A percentile compares a stretch with the other conserved stretches of the same genome.
These are phyloP conservation scores for Protonemura montana DNA, from an alignment of 2,888 invertebrate species.

Conservation along the genomic window DNA sequence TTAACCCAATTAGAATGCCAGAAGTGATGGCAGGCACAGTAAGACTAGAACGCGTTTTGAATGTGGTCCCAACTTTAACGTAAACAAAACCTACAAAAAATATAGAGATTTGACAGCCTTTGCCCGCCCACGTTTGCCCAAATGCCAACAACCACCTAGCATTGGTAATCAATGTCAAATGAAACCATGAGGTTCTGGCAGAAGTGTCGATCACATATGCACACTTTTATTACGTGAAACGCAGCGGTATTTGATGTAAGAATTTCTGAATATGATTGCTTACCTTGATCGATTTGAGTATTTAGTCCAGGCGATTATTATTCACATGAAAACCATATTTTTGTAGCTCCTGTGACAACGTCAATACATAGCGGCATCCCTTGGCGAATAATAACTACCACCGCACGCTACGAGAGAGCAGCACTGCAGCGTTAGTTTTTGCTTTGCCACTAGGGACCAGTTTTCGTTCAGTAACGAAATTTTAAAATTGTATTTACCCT, in stretches of 20 bases:
- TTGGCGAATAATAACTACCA: background rate
- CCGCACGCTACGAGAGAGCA: background rate
- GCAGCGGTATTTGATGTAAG: background rate
- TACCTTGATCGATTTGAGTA: background rate
- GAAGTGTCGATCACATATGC: background rate
- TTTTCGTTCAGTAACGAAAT: too few relatives aligned
- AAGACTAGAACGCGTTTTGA: background rate
- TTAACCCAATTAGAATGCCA: background rate
- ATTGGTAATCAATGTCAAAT: background rate
- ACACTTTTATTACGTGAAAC: background rate
- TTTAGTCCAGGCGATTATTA: background rate
- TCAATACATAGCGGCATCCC: slow-evolving; percentile 1
- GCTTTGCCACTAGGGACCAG: too few relatives aligned
- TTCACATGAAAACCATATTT: background rate
- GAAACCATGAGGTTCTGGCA: background rate
- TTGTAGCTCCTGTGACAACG: background rate
- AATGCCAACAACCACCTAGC: slow-evolving; percentile 12
- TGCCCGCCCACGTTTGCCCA: background rate
- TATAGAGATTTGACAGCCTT: background rate
- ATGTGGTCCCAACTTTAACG: background rate
- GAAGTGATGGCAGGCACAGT: background rate
- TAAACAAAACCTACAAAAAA: background rate
- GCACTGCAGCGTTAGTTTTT: background rate
- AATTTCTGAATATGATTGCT: background rate
- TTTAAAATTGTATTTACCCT: too few relatives aligned